These are phyloP conservation scores for Apotomis turbidana DNA, from an alignment of 2,888 invertebrate genomes.

Conservation along the genomic window DNA sequence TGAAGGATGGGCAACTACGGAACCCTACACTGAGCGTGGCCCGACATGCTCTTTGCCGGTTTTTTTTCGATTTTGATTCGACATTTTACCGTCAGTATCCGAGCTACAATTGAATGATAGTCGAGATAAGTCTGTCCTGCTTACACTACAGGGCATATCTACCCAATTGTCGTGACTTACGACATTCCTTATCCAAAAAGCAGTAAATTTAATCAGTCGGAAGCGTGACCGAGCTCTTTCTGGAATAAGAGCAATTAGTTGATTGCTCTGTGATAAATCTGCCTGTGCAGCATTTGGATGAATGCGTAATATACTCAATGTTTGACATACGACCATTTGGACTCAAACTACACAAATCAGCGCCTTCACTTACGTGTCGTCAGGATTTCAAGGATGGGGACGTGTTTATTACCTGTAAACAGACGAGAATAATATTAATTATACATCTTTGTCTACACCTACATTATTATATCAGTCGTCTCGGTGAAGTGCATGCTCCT, in stretches of 20 bases:
- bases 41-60: too few species aligned
- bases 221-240: slow-evolving; percentile 9
- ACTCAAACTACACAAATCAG: not conserved
- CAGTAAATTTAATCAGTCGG: slow-evolving; percentile 17
- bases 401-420: slow-evolving; percentile 18
- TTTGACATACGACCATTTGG: not conserved
- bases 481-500: too few species aligned
- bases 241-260: slow-evolving; percentile 21
- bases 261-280: slow-evolving; percentile 26
- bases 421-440: not conserved
- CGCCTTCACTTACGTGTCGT: not conserved
- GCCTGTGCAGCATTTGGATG: not conserved
- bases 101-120: too few species aligned
- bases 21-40: too few species aligned
- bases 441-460: not conserved
- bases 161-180: not conserved
- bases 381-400: not conserved
- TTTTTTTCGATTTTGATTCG: too few species aligned
- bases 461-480: too few species aligned
- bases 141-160: not conserved
- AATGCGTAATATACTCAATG: not conserved
- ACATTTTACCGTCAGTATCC: too few species aligned
- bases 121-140: not conserved
- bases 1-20: too few species aligned
- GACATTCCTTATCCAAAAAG: not conserved